These are phyloP conservation scores for Oreochromis aureus DNA, from an alignment of 2,113 vertebrate species.

Conservation along the genomic window DNA sequence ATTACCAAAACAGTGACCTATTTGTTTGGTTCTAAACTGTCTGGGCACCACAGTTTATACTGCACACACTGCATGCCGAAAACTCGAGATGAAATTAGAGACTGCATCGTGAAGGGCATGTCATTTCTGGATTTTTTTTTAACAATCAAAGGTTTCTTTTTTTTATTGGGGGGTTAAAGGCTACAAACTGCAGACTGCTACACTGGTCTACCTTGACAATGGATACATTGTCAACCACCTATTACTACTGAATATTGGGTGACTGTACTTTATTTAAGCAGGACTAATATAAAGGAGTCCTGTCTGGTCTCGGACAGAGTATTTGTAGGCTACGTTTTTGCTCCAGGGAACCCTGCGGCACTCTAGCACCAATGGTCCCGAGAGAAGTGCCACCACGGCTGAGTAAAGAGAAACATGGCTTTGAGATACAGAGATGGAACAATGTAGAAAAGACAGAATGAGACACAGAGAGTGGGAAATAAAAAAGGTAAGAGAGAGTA, in stretches of 20 bases:
- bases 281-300: slow-evolving; percentile 49
- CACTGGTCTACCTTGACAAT: background rate
- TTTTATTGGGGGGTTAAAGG: rapidly evolving
- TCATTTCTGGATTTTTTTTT: background rate
- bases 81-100: slow-evolving; percentile 1
- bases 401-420: slow-evolving; percentile 60
- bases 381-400: slow-evolving; percentile 52
- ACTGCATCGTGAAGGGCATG: background rate
- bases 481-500: background rate
- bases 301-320: slow-evolving; percentile 56
- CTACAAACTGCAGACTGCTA: background rate
- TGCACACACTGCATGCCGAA: background rate
- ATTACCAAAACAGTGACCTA: slow-evolving; percentile 63
- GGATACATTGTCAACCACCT: background rate
- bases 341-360: slow-evolving; percentile 70
- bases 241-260: slow-evolving; percentile 29
- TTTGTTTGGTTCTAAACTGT: slow-evolving; percentile 51
- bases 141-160: background rate
- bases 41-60: background rate
- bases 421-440: slow-evolving; percentile 51
- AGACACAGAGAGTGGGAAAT: background rate
- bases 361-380: slow-evolving; percentile 57
- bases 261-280: slow-evolving; percentile 56
- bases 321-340: slow-evolving; percentile 67
- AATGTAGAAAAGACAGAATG: slow-evolving; percentile 11